A percentile compares a stretch with the other conserved stretches of the same genome.
Evolutionary conservation across 2,113 vertebrate genomes (phyloP).

Genomic region (Catharus bicknelli): DNA sequence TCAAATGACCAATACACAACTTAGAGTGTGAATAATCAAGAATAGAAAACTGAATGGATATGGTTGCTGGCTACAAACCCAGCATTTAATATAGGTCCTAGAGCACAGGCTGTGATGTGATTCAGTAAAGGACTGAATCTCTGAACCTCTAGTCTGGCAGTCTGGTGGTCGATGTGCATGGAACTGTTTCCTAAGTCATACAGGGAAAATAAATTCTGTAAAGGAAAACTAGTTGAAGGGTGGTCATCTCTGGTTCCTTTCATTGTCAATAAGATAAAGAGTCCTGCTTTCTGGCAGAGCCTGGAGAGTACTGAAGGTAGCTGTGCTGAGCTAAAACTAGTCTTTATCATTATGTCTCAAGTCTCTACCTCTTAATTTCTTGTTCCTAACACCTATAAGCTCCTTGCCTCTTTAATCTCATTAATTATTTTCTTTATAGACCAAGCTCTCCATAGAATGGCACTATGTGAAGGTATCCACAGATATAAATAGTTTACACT

Average conservation of each 20-base stretch:
- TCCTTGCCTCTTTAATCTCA: neutral
- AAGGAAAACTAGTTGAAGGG: neutral
- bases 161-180: fast-evolving
- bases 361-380: neutral
- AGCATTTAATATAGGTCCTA: neutral
- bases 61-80: neutral
- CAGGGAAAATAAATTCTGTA: neutral
- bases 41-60: neutral
- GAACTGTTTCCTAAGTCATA: neutral
- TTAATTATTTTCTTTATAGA: neutral
- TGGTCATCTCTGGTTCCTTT: neutral
- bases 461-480: neutral
- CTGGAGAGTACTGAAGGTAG: neutral
- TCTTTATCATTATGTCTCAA: neutral
- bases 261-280: neutral
- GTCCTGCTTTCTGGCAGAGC: neutral
- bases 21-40: neutral
- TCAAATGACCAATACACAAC: neutral
- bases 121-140: neutral
- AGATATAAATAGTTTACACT: neutral
- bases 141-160: neutral
- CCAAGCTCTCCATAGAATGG: neutral
- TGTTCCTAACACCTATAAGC: neutral
- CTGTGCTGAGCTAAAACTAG: neutral
- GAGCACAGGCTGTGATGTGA: neutral